These are phyloP conservation scores for Athene noctua DNA, from an alignment of 2,113 vertebrate genomes.

Conservation along the genomic window DNA sequence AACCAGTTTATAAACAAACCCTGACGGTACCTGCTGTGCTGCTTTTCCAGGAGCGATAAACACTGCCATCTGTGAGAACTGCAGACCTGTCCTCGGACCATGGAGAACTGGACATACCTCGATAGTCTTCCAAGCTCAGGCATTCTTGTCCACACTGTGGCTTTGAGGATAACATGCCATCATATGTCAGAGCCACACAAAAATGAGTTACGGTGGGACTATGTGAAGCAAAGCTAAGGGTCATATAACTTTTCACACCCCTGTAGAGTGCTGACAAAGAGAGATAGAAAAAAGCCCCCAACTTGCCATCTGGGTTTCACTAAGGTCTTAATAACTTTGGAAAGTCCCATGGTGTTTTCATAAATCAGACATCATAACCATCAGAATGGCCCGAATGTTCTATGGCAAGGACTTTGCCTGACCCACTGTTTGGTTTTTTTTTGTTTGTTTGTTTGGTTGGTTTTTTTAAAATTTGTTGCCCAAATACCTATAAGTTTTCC, in stretches of 20 bases:
- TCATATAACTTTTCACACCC: not conserved
- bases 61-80: not conserved
- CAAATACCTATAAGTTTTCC: not conserved
- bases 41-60: slow-evolving; percentile 35
- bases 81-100: not conserved
- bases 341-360: not conserved
- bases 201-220: not conserved
- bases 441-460: not conserved
- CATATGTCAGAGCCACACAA: not conserved
- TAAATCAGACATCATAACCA: not conserved
- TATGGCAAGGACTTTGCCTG: not conserved
- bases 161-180: not conserved
- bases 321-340: not conserved
- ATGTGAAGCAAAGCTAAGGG: not conserved
- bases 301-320: not conserved
- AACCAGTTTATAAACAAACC: not conserved
- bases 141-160: not conserved
- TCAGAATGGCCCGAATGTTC: not conserved
- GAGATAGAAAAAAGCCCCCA: not conserved
- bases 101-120: not conserved
- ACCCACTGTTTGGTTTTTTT: not conserved
- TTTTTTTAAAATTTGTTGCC: not conserved
- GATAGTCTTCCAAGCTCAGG: not conserved
- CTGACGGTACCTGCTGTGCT: not conserved
- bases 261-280: not conserved